These are phyloP conservation scores for Araneus ventricosus DNA, from an alignment of 1,140 invertebrate species.

Conservation along the genomic window DNA sequence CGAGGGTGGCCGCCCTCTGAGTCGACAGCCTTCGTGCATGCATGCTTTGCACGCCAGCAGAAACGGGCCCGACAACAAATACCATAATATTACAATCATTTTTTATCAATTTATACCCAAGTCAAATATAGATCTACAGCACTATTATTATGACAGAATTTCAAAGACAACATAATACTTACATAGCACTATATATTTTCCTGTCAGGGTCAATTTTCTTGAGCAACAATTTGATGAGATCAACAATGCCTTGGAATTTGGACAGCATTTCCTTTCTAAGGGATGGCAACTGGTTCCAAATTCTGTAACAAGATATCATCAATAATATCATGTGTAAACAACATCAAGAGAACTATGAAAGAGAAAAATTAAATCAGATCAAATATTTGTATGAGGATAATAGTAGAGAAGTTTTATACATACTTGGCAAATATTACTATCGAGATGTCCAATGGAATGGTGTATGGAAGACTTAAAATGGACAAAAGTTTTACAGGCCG, in stretches of 20 bases:
- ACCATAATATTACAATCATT: no score
- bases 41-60: no score
- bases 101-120: no score
- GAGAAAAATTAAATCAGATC: background rate
- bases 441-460: constrained; percentile 91
- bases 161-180: constrained; percentile 60
- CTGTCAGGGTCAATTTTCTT: constrained; percentile 81
- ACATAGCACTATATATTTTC: constrained; percentile 83
- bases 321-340: background rate
- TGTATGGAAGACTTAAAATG: constrained; percentile 89
- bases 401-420: background rate
- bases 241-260: constrained; percentile 68
- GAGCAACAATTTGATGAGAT: constrained; percentile 74
- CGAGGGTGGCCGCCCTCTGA: no score
- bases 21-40: no score
- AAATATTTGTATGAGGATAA: background rate
- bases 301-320: constrained; percentile 79
- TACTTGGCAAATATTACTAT: constrained; percentile 76
- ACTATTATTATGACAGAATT: no score
- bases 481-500: constrained; percentile 89
- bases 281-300: constrained; percentile 83
- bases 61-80: no score
- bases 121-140: no score
- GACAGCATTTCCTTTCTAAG: constrained; percentile 80
- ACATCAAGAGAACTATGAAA: background rate